phyloP scores from a whole-genome alignment of 2,888 invertebrate species.

The Rotaria socialis region DNA sequence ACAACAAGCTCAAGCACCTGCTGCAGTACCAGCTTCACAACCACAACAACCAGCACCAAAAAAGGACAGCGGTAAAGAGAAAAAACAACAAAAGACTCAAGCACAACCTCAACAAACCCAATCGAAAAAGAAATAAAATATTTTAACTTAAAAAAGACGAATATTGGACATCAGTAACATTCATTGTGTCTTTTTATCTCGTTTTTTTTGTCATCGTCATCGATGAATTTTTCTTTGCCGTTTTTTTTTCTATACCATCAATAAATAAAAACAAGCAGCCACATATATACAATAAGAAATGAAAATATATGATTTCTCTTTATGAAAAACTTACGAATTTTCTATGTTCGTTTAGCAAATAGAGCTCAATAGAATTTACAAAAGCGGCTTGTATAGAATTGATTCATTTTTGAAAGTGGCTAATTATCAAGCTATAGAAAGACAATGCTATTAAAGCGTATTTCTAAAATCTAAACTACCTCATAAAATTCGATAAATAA shows the following conservation, averaged over 20 bases:
- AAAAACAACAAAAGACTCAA: background rate
- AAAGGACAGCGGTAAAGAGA: background rate
- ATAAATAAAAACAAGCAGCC: constrained; percentile 4
- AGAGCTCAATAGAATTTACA: no score
- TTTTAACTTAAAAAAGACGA: background rate
- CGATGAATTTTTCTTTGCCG: constrained; percentile 4
- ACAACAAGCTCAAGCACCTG: constrained; percentile 25
- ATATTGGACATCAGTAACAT: background rate
- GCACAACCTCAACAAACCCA: background rate
- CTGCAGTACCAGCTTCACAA: background rate
- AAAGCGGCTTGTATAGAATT: no score
- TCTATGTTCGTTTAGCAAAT: no score
- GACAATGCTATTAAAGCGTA: no score
- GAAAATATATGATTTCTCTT: background rate
- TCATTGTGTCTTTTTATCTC: background rate
- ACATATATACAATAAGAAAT: background rate
- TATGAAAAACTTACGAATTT: background rate
- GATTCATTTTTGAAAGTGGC: no score
- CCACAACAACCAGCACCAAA: background rate
- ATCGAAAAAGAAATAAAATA: background rate
- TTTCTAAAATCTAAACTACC: no score
- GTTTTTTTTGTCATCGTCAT: background rate
- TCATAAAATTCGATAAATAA: no score
- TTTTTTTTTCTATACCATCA: background rate
- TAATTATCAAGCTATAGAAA: no score